Evolutionary conservation across 1,140 invertebrate species (phyloP).

Genomic region (Sitobion miscanthi): DNA sequence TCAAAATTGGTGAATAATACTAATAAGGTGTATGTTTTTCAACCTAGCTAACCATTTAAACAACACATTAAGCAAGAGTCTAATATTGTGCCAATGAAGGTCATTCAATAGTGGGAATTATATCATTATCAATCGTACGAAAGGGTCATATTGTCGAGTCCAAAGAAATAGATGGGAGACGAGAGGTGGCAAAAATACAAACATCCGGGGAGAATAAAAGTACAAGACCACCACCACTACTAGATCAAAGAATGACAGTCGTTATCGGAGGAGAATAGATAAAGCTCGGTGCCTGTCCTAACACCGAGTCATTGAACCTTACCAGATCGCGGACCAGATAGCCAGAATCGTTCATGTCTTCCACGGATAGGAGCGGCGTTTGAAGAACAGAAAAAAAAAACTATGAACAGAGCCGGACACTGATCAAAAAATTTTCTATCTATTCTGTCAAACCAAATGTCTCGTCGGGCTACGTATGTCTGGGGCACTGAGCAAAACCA

Average conservation of each 20-base stretch:
- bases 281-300: background rate
- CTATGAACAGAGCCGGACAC: background rate
- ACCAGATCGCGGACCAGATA: background rate
- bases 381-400: background rate
- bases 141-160: accelerated
- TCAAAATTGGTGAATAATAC: background rate
- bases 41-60: background rate
- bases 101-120: background rate
- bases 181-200: background rate
- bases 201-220: background rate
- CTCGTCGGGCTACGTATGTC: background rate
- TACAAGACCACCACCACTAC: background rate
- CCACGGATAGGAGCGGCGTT: background rate
- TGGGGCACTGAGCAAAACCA: background rate
- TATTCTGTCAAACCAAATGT: background rate
- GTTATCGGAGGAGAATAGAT: background rate
- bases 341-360: background rate
- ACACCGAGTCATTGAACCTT: background rate
- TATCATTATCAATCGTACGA: background rate
- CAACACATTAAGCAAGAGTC: background rate
- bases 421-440: background rate
- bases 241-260: background rate
- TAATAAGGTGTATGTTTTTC: background rate
- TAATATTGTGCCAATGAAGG: background rate
- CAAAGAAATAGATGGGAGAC: background rate